Conservation (phyloP, 2,797 vertebrate species). For the Trachurus trachurus region DNA sequence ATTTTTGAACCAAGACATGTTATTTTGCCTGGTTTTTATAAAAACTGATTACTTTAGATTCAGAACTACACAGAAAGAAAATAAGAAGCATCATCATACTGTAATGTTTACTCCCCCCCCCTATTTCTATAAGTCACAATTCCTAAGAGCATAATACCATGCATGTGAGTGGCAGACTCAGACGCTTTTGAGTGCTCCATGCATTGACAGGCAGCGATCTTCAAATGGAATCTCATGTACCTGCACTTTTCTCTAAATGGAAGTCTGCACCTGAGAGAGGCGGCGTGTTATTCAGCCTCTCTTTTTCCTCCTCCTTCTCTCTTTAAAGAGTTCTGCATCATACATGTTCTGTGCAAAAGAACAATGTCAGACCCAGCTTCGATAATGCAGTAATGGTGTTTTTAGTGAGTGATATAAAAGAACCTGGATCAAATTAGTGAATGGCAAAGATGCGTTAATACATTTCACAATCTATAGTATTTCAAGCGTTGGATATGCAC, state of each 20-base stretch:
- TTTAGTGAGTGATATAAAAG: neutral
- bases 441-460: neutral
- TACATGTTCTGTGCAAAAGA: neutral
- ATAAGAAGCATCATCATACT: too few relatives aligned
- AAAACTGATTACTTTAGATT: neutral
- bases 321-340: slow-evolving; percentile 21
- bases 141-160: slow-evolving; percentile 18
- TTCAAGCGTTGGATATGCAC: neutral
- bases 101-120: too few relatives aligned
- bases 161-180: slow-evolving; percentile 21
- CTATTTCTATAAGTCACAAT: slow-evolving; percentile 10
- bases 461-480: slow-evolving; percentile 8
- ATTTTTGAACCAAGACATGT: neutral
- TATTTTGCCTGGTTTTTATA: neutral
- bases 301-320: slow-evolving; percentile 4
- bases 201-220: slow-evolving; percentile 43
- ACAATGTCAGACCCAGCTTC: neutral
- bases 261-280: slow-evolving; percentile 54
- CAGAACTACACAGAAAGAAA: neutral
- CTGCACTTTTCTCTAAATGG: slow-evolving; percentile 67
- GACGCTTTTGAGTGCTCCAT: slow-evolving; percentile 38
- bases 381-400: neutral
- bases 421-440: neutral
- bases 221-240: slow-evolving; percentile 70
- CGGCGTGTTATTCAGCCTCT: slow-evolving; percentile 13